Evolutionary conservation across 2,113 vertebrate species (phyloP), one percentile per base, ranked within the genome.

Genomic region (Oostethus manadensis): DNA sequence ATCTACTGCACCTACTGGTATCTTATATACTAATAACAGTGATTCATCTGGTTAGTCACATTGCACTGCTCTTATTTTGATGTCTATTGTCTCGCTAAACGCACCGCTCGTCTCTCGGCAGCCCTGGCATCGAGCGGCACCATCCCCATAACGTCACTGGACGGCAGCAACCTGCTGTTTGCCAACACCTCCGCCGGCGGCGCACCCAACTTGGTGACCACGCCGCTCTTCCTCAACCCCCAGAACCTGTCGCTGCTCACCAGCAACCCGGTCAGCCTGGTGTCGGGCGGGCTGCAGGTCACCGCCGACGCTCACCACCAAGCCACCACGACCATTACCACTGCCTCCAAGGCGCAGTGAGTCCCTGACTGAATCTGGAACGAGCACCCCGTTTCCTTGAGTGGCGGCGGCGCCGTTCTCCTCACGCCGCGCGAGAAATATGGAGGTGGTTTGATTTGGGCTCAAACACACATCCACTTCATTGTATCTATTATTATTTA

Each of bases 271-370:
- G 92, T 99, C 77, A 99, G 95, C 89, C 88, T 99, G 91, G 92
- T 98, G 86, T 95, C 96, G 58, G 90, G 92, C 22, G 90, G 93
- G 87, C 93, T 99, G 80, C 97, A 99, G 15, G 79, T 94, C 88
- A 78, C 93, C 58, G 80, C 94, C 0, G 95, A 98, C 46, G 86
- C 90, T 81, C 89, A 94, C 77, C 95, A 94, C 86, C 92, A 93
- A 74, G 91, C 90, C 84, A 83, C 93, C 1, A 90, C 96, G 76
- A 98, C 95, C 89, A 94, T 95, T 85, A 94, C 94, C 82, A 92
- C 95, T 58, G 93, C 94, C 92, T 97, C 97, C 88, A 99, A 97
- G 92, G 95, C 97, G 58, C 96, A 98, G 90, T 98, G 93, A 98
- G 92, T 85, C 73, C 26, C 16, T 1, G 66, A 63, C 26, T 69